A percentile compares a stretch with the other conserved stretches of the same genome.
phyloP scores from a whole-genome alignment of 37 sponge, comb jelly and placozoan genomes.

The Haliclona indistincta region DNA sequence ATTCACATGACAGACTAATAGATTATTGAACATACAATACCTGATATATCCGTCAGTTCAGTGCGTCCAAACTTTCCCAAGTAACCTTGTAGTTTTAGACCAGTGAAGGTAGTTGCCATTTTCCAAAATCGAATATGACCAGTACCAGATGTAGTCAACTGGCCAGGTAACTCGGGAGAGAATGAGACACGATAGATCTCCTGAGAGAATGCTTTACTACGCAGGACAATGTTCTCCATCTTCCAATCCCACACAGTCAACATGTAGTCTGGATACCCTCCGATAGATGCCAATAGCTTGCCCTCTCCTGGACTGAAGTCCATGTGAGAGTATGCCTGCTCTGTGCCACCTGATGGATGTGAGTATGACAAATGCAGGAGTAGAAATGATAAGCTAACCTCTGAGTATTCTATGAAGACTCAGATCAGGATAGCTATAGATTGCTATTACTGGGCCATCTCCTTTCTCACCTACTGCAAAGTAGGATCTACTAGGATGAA shows the following conservation, averaged over 20 bases:
- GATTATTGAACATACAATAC: conserved; percentile 9
- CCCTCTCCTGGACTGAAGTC: conserved; percentile 78
- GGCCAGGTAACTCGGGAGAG: conserved; percentile 93
- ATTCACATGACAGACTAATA: neutral
- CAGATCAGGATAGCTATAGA: conserved; percentile 88
- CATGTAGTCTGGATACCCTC: conserved; percentile 95
- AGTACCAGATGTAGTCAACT: conserved; percentile 95
- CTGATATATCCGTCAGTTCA: conserved; percentile 90
- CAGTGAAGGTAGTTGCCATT: conserved; percentile 99
- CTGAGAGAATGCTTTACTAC: conserved; percentile 98
- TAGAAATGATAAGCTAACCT: conserved; percentile 30
- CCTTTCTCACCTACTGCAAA: conserved; percentile 99
- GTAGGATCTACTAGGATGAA: conserved; percentile 81
- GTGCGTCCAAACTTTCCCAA: conserved; percentile 97
- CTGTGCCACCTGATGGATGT: conserved; percentile 38
- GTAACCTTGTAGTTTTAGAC: conserved; percentile 97
- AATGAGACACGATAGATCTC: conserved; percentile 94
- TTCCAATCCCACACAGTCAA: conserved; percentile 99
- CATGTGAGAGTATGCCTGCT: conserved; percentile 71
- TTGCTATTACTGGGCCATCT: conserved; percentile 74
- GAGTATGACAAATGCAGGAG: conserved; percentile 29
- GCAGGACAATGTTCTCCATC: conserved; percentile 85
- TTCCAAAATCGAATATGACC: conserved; percentile 99
- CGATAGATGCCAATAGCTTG: conserved; percentile 87
- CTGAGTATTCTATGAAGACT: conserved; percentile 80